Conservation (phyloP, 1,140 invertebrate genomes). For the Harpegnathos saltator region DNA sequence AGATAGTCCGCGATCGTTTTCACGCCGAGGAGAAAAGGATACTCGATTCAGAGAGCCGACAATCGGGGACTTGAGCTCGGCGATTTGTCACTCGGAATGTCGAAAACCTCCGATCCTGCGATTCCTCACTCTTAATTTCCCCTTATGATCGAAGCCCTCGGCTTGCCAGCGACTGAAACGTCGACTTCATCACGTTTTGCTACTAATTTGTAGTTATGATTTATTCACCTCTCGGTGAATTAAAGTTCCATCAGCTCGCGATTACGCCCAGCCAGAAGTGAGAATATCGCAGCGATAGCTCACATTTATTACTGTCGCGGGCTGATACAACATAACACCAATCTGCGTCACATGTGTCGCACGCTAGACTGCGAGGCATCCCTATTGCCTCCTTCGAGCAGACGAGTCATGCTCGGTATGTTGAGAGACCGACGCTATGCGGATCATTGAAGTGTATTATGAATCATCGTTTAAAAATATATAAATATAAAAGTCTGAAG, state of each 20-base stretch:
- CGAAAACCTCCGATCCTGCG: too few species aligned
- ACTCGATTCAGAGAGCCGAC: too few species aligned
- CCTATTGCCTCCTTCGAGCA: conserved; percentile 29
- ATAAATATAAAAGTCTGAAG: too few species aligned
- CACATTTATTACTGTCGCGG: conserved; percentile 28
- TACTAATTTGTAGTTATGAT: background rate
- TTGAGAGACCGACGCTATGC: background rate
- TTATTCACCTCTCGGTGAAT: background rate
- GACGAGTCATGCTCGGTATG: conserved; percentile 30
- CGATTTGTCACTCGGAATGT: too few species aligned
- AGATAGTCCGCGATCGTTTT: too few species aligned
- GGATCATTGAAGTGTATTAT: conserved; percentile 14
- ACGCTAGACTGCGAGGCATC: conserved; percentile 23
- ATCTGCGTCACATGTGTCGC: conserved; percentile 13
- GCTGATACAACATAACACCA: conserved; percentile 24
- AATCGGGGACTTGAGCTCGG: too few species aligned
- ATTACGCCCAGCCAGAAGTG: background rate
- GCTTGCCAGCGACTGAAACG: too few species aligned
- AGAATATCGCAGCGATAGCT: conserved; percentile 24
- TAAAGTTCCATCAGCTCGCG: background rate
- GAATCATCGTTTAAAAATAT: conserved; percentile 1
- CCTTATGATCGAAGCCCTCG: too few species aligned
- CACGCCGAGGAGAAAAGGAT: too few species aligned
- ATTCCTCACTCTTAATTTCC: too few species aligned
- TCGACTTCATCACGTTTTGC: too few species aligned